These are phyloP conservation scores for Anguilla pacifica DNA, from an alignment of 2,797 vertebrate species.

Conservation along the genomic window DNA sequence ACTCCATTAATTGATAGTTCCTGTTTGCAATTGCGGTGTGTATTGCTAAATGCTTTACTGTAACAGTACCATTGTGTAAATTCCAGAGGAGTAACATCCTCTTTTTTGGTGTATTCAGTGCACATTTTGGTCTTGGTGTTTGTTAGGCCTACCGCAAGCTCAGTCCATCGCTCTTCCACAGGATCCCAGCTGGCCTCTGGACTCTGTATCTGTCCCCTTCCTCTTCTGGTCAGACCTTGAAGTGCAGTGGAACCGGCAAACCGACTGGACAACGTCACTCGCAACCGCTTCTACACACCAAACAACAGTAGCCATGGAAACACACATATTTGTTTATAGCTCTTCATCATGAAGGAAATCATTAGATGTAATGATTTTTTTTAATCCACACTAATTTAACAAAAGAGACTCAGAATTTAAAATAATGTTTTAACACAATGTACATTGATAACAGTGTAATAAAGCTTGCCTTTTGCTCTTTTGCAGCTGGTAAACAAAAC, in stretches of 20 bases:
- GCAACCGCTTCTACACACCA: conserved; percentile 43
- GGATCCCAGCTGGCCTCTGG: conserved; percentile 33
- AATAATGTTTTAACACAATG: not conserved
- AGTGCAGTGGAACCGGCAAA: conserved; percentile 27
- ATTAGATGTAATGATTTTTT: not conserved
- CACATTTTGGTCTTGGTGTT: not conserved
- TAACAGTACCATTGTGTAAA: not conserved
- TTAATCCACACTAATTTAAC: not conserved
- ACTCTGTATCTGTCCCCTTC: conserved; percentile 12
- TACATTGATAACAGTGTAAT: not conserved
- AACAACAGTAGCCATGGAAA: not conserved
- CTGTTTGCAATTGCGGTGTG: not conserved
- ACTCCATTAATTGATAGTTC: not conserved
- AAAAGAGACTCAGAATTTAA: not conserved
- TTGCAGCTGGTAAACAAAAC: not conserved
- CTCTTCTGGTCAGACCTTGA: not conserved
- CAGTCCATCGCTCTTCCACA: not conserved
- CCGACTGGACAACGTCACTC: conserved; percentile 50
- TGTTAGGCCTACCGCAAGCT: not conserved
- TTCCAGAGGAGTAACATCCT: not conserved
- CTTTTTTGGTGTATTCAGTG: not conserved
- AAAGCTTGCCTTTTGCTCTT: not conserved
- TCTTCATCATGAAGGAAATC: not conserved
- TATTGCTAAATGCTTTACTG: not conserved
- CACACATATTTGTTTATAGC: not conserved